Base-by-base conservation (phyloP, 2,888 invertebrate genomes). In the Anodontia alba region DNA sequence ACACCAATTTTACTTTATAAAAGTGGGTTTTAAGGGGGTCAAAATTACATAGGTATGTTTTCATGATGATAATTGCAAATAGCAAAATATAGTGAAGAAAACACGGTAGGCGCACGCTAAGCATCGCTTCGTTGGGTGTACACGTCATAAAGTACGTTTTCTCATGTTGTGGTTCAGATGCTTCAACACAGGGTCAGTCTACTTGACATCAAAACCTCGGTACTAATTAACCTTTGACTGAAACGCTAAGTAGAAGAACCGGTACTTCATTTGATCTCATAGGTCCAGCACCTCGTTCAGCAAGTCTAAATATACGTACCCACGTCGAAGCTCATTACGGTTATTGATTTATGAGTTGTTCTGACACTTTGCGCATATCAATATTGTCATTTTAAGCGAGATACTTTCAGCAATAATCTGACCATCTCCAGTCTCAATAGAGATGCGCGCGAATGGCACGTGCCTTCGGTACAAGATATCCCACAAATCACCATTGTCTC, bases 321-420 rank as follows among this genome's bases (percentile, higher is more conserved):
- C 33, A 62, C 33, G 62, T 33, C 29, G 62, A 20, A 62, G 17
- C 33, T 62, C 23, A 62, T 62, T 33, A 33, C 12, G 15, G 31
- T 1, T 26, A 12, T 33, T 62, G 62, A 62, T 62, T 62, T 62
- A 62, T 33, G 29, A 15, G 31, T 62, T 20, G 7, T 31, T 62
- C 29, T 62, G 62, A 62, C 62, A 33, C 10, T 62, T 33, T 62
- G 1, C 10, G n/a, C 62, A 31, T 3, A 20, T 62, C 33, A 33
- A 29, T 57, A 57, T 57, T 49, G 49, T 57, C 57, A 57, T 57
- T 57, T 23, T 29, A 23, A 57, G 57, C 1, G 57, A 57, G 57
- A 57, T 29, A 57, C 7, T 23, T 57, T 7, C 57, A 29, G 23
- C 38, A 46, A 20, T 15, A 46, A 46, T 20, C 46, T 46, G 46